phyloP scores from a whole-genome alignment of 2,888 invertebrate genomes.

The Ophion costatus region DNA sequence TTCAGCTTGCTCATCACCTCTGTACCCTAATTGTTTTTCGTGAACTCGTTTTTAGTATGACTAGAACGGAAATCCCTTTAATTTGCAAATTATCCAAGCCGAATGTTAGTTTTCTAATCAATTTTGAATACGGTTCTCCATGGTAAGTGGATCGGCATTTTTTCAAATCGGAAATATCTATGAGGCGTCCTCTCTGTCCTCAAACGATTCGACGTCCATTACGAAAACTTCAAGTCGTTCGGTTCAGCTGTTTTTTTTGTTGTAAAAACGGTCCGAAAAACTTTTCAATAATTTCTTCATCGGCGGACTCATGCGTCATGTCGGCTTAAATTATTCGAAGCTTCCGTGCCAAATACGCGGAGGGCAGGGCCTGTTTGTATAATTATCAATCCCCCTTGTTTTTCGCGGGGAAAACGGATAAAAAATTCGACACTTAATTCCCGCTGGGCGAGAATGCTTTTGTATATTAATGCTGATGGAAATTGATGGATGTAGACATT shows the following conservation, averaged over 20 bases:
- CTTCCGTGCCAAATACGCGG: neutral
- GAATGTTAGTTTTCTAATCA: no score
- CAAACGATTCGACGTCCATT: neutral
- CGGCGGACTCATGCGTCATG: neutral
- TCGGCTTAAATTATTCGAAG: conserved; percentile 29
- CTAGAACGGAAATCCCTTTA: no score
- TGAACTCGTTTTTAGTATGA: conserved; percentile 23
- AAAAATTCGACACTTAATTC: conserved; percentile 49
- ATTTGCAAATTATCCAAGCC: no score
- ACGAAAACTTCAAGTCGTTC: neutral
- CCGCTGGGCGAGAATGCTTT: conserved; percentile 4
- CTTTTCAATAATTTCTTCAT: no score
- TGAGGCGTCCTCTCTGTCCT: no score
- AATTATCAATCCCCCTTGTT: conserved; percentile 37
- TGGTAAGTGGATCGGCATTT: no score
- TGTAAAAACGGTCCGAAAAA: no score
- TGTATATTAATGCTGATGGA: neutral
- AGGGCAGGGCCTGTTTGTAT: conserved; percentile 21
- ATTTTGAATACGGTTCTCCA: no score
- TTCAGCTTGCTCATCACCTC: neutral
- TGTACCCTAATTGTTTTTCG: neutral
- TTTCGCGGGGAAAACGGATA: conserved; percentile 2
- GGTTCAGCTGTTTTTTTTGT: no score
- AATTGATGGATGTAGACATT: neutral
- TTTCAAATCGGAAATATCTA: no score